Base-by-base conservation (phyloP, 1,140 invertebrate genomes). In the Physella acuta region DNA sequence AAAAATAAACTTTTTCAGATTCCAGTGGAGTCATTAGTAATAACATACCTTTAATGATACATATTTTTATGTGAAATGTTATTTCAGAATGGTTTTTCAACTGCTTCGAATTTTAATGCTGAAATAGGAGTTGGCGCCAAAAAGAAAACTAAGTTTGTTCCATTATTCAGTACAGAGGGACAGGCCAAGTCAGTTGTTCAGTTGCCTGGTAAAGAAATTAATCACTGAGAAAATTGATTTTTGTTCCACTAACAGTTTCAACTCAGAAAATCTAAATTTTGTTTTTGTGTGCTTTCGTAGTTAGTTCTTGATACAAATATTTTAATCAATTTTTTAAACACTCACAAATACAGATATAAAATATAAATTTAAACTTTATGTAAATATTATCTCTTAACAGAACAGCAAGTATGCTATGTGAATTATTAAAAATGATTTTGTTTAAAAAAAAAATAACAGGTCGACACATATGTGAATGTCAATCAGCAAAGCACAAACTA, bases 401-500 rank as follows among this genome's bases (percentile, higher is more conserved):
- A 11, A 49, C 44, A 49, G n/a, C 44, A 11, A 14, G 11, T 49
- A 11, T 49, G n/a, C n/a, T 11, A 49, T 49, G 11, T 11, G 53
- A 11, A 56, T 56, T 16, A 56, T 26, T 56, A 56, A 56, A 16
- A 16, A 26, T 16, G 11, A 26, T 3, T 60, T 60, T 34, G 33
- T 34, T 60, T 34, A 34, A 11, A 11, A n/a, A n/a, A n/a, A n/a
- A n/a, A n/a, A n/a, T n/a, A n/a, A 2, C 69, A 87, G 94, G 94
- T 49, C 88, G 95, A 65, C 90, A 93, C 75, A 84, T 85, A 55
- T 99, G 97, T 87, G 89, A 95, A 63, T 99, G 97, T 81, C 92
- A 98, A 86, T 95, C 95, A 1, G 89, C 89, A 20, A 92, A 91
- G 80, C 97, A 99, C 86, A 86, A 89, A 60, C 85, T 99, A 16